These are phyloP conservation scores for Genyomyrus donnyi DNA, from an alignment of 2,113 vertebrate species.

Conservation along the genomic window DNA sequence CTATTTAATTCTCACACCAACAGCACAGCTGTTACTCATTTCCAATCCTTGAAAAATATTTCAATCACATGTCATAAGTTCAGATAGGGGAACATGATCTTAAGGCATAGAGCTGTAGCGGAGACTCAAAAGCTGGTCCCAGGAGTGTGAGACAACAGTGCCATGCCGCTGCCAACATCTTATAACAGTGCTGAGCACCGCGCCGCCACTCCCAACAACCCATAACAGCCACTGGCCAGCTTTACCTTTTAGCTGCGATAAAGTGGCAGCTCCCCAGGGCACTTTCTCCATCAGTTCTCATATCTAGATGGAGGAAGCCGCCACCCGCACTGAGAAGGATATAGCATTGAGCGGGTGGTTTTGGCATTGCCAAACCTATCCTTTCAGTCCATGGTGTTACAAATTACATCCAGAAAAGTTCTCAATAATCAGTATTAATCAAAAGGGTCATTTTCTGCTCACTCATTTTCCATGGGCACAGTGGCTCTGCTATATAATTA, in stretches of 20 bases:
- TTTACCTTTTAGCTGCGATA: neutral
- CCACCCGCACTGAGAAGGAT: neutral
- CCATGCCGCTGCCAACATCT: no score
- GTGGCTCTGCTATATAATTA: neutral
- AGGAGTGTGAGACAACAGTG: no score
- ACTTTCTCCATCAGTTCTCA: neutral
- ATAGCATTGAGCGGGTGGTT: neutral
- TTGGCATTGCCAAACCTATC: neutral
- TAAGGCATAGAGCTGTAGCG: neutral
- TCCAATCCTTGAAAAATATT: neutral
- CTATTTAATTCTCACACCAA: neutral
- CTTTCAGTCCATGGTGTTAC: neutral
- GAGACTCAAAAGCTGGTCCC: no score
- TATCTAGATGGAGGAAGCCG: neutral
- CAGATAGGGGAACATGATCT: neutral
- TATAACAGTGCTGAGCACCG: no score
- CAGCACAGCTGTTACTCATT: neutral
- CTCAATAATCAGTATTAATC: neutral
- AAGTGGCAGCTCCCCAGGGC: neutral
- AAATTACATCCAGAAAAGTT: neutral
- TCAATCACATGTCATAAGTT: neutral
- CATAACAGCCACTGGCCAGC: neutral
- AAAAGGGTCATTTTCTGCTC: neutral
- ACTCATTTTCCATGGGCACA: neutral
- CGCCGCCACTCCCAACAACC: no score